A percentile compares a stretch with the other conserved stretches of the same genome.
Conservation (phyloP, 2,113 vertebrate genomes). For the Procapra przewalskii region DNA sequence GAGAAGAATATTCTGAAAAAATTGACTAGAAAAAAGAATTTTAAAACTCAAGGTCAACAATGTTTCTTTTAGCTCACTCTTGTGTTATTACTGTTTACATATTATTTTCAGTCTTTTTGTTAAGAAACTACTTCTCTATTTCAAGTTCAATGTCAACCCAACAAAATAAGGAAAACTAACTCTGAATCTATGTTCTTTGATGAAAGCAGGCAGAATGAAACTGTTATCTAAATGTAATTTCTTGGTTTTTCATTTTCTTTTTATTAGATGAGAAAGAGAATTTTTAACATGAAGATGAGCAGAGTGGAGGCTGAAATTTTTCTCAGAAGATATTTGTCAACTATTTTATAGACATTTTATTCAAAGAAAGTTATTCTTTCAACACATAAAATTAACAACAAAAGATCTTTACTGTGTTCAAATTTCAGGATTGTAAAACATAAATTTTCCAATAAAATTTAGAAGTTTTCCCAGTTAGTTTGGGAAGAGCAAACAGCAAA, state of each 20-base stretch:
- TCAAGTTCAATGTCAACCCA: background rate
- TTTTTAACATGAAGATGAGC: background rate
- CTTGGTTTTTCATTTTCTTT: slow-evolving; percentile 27
- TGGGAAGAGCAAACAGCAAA: background rate
- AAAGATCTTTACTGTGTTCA: background rate
- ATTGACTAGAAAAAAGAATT: background rate
- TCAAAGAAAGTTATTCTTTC: background rate
- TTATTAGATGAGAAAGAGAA: background rate
- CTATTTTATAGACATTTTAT: background rate
- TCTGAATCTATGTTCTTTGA: background rate
- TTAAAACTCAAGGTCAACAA: background rate
- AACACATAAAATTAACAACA: background rate
- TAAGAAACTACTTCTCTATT: background rate
- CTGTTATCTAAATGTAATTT: background rate
- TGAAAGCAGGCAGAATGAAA: background rate
- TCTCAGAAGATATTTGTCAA: background rate
- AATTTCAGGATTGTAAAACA: background rate
- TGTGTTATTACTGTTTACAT: background rate
- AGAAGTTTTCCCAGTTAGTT: background rate
- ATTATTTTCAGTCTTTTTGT: background rate
- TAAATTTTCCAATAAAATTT: background rate
- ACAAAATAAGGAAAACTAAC: background rate
- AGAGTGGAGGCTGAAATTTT: background rate
- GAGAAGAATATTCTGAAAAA: background rate
- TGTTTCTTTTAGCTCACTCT: background rate